Evolutionary conservation across 2,797 vertebrate species (phyloP), one percentile per base, ranked within the genome.

Genomic region (Enteromius argenteus): DNA sequence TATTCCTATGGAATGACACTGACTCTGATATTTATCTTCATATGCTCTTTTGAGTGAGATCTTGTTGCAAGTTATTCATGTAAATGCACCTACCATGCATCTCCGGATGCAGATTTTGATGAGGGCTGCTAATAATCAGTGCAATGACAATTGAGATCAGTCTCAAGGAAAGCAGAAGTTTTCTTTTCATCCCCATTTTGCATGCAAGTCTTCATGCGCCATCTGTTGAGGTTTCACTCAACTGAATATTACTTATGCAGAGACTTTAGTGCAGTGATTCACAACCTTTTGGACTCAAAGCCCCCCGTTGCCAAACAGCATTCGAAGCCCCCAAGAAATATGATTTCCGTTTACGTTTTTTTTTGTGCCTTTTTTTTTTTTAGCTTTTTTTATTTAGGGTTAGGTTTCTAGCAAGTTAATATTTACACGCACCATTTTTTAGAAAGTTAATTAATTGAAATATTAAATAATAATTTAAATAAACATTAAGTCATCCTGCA

Each of bases 131-230:
- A 32, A 30, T 21, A 30, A 62, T 44, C 23, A 44, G 27, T 21
- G n/a, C 39, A 3, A 17, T 44, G 3, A 72, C 11, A 42, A 42
- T 39, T 39, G 9, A 69, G 5, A 27, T 27, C 15, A 21, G 10
- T 42, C 66, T 71, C 42, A 5, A 42, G 35, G 15, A 71, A 71
- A 71, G 66, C 35, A 69, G 66, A 80, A 56, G 66, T 80, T 69
- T 60, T 69, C 14, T 56, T 69, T 56, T 42, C 21, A 21, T 71
- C 23, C 23, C 23, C 23, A 21, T 39, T 80, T 58, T 1, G 5
- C n/a, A 1, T 69, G n/a, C 49, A 42, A 68, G 78, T 39, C 14
- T 69, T 67, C 44, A 23, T 27, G 77, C 62, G 3, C 21, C 30
- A 37, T 75, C 51, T 39, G 32, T 75, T 58, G 51, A 23, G 73